Conservation (phyloP, 2,888 invertebrate species). For the Orchesellides sinensis region DNA sequence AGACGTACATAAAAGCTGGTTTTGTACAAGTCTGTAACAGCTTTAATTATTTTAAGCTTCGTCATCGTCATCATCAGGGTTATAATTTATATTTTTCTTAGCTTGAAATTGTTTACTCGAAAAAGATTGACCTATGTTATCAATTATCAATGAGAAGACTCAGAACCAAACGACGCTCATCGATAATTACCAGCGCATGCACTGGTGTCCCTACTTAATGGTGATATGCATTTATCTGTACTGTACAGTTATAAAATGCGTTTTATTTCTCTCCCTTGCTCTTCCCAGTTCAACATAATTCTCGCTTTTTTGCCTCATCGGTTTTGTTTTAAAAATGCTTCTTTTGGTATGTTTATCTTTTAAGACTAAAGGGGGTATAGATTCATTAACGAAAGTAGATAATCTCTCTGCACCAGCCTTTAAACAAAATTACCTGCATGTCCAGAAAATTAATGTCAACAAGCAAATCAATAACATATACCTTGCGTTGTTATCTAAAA, state of each 20-base stretch:
- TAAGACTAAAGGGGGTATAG: not conserved
- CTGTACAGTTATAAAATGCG: conserved; percentile 26
- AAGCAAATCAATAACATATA: not conserved
- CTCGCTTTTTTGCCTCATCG: conserved; percentile 24
- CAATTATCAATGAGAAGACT: conserved; percentile 24
- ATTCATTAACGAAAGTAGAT: not conserved
- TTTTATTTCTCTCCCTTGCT: conserved; percentile 22
- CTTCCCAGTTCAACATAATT: conserved; percentile 20
- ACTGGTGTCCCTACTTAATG: too few species aligned
- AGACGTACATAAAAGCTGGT: not conserved
- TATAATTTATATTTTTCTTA: not conserved
- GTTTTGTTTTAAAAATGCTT: conserved; percentile 25
- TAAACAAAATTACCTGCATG: not conserved
- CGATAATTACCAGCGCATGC: conserved; percentile 37
- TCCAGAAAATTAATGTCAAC: conserved; percentile 4
- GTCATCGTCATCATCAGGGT: not conserved
- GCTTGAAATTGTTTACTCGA: conserved; percentile 45
- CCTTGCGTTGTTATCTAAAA: not conserved
- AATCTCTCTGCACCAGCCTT: too few species aligned
- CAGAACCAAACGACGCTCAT: conserved; percentile 17
- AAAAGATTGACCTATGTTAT: conserved; percentile 24
- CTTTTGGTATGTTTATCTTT: not conserved
- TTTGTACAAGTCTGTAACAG: not conserved
- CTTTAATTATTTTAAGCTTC: too few species aligned
- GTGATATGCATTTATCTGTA: too few species aligned